phyloP scores from a whole-genome alignment of 2,797 vertebrate genomes.

The Sebastes aleutianus region DNA sequence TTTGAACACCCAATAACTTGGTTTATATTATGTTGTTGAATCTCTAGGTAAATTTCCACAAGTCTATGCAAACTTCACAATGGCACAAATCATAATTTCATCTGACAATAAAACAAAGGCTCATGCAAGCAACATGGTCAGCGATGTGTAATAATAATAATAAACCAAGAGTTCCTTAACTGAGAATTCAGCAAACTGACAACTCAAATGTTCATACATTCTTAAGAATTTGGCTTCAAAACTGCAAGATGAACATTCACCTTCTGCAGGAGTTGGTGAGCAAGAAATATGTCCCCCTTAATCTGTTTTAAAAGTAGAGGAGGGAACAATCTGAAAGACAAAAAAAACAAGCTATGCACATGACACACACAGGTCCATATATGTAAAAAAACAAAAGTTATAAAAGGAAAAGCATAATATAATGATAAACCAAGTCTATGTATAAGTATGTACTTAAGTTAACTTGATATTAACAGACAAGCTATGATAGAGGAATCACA shows the following conservation, averaged over 20 bases:
- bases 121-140: constrained; percentile 47
- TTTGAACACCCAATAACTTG: constrained; percentile 29
- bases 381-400: neutral
- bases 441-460: neutral
- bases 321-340: neutral
- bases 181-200: neutral
- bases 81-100: constrained; percentile 50
- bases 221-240: constrained; percentile 32
- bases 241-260: constrained; percentile 21
- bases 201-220: constrained; percentile 36
- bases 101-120: constrained; percentile 29
- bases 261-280: neutral
- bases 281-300: neutral
- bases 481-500: neutral
- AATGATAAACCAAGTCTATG: neutral
- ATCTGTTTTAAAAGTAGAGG: neutral
- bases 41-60: constrained; percentile 32
- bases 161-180: neutral
- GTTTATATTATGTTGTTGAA: constrained; percentile 22
- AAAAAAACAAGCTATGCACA: constrained; percentile 4
- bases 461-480: neutral
- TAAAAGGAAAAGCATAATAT: constrained; percentile 1
- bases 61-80: constrained; percentile 47
- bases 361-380: constrained; percentile 27
- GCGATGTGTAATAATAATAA: neutral